Evolutionary conservation across 2,888 invertebrate genomes (phyloP).

Genomic region (Orthosia gracilis): DNA sequence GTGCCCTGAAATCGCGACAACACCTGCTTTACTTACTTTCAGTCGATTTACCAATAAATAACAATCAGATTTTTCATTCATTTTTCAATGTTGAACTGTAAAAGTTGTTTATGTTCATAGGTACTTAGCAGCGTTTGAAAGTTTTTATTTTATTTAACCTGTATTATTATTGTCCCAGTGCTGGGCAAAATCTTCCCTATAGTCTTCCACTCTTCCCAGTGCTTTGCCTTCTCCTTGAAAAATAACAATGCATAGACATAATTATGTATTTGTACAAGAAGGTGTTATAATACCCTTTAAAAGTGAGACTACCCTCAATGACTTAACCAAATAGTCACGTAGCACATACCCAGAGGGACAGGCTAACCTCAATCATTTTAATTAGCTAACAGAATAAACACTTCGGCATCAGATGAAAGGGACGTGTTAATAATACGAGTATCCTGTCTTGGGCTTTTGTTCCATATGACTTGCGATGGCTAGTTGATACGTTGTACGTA

Average conservation of each 20-base stretch:
- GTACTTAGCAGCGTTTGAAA: no score
- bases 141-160: no score
- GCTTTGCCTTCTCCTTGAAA: no score
- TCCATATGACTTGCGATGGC: neutral
- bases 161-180: no score
- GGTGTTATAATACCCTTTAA: no score
- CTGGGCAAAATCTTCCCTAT: no score
- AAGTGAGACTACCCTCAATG: neutral
- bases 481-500: neutral
- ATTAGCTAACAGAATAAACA: constrained; percentile 44
- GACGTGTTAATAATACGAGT: constrained; percentile 14
- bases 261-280: neutral
- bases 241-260: neutral
- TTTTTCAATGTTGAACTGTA: no score
- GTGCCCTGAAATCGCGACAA: neutral
- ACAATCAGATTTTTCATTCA: no score
- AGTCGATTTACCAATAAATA: no score
- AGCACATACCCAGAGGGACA: neutral
- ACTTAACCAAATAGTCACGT: constrained; percentile 24
- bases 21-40: no score
- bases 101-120: no score
- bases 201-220: no score
- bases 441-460: neutral
- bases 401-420: constrained; percentile 12
- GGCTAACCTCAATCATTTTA: constrained; percentile 38